Evolutionary conservation across 2,888 invertebrate genomes (phyloP).

Genomic region (Nemapogon koenigi): DNA sequence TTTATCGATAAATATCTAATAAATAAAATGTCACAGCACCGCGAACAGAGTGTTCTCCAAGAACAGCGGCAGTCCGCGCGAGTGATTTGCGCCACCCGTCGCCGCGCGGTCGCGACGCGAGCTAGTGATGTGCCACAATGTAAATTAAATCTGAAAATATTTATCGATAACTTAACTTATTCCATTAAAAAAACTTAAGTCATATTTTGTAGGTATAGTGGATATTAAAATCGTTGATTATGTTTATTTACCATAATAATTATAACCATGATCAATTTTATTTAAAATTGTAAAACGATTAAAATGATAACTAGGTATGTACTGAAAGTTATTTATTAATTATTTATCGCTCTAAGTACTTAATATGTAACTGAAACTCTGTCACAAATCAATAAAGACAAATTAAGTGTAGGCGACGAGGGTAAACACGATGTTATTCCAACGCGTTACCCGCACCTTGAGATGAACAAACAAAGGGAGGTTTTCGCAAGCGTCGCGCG

Average conservation of each 20-base stretch:
- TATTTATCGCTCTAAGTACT: no score
- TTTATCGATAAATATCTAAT: constrained; percentile 7
- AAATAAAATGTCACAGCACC: not conserved
- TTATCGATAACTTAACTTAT: constrained; percentile 9
- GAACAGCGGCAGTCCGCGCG: constrained; percentile 58
- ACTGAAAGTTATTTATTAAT: no score
- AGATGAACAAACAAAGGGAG: constrained; percentile 55
- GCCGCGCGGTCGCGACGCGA: constrained; percentile 47
- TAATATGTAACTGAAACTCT: no score
- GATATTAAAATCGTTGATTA: no score
- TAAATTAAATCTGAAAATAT: constrained; percentile 15
- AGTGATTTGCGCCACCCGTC: constrained; percentile 60
- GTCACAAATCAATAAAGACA: no score
- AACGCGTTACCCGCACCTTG: constrained; percentile 17
- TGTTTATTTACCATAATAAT: no score
- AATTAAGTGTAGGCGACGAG: no score
- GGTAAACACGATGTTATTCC: constrained; percentile 22
- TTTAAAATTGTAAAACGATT: no score
- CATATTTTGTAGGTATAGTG: no score
- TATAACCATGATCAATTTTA: no score
- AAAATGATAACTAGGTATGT: no score
- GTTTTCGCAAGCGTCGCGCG: constrained; percentile 43
- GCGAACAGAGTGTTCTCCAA: constrained; percentile 32
- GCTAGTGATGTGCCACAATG: constrained; percentile 29
- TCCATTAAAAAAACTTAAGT: no score